Evolutionary conservation across 2,888 invertebrate species (phyloP).

Genomic region (Lissonota sp.): DNA sequence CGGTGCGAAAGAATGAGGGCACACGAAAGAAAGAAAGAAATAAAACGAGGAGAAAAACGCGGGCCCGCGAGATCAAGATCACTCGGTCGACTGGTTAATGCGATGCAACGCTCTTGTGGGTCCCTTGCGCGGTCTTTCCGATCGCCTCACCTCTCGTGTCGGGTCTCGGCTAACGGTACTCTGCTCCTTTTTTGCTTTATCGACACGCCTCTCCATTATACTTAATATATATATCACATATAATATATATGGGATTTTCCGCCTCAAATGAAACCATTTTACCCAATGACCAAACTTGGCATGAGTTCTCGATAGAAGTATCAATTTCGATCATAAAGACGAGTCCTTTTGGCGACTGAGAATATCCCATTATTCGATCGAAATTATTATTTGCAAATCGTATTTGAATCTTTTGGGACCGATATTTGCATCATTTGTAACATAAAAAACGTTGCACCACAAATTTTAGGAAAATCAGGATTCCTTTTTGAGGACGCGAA

Average conservation of each 20-base stretch:
- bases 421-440: no score
- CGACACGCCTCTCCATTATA: constrained; percentile 20
- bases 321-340: no score
- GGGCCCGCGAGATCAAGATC: constrained; percentile 79
- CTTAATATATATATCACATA: neutral
- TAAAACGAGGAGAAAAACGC: constrained; percentile 35
- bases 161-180: constrained; percentile 43
- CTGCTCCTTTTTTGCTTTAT: constrained; percentile 20
- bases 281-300: no score
- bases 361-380: no score
- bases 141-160: constrained; percentile 32
- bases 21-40: constrained; percentile 20
- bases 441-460: no score
- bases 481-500: no score
- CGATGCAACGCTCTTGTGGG: constrained; percentile 74
- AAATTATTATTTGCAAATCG: no score
- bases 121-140: constrained; percentile 31
- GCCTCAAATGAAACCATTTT: neutral
- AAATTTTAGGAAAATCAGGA: no score
- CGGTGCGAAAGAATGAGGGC: neutral
- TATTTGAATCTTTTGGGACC: no score
- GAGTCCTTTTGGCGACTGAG: no score
- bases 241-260: neutral
- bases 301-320: no score
- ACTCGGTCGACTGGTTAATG: constrained; percentile 82